Percentiles rank a stretch among this genome's conserved stretches.
phyloP scores from a whole-genome alignment of 2,888 invertebrate species.

The Octonoba sinensis region DNA sequence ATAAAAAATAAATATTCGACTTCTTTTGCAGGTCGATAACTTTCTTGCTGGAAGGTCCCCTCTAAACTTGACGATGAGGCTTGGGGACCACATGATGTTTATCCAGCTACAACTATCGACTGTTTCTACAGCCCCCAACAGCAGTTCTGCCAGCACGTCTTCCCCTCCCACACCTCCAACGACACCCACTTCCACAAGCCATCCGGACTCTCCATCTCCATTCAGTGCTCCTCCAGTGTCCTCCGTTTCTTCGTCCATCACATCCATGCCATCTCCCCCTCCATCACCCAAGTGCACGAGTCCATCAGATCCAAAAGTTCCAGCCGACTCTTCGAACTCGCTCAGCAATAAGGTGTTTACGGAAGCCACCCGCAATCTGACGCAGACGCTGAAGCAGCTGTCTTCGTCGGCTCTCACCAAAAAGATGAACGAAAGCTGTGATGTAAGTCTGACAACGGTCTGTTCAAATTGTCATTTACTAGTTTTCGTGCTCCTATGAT shows the following conservation, averaged over 20 bases:
- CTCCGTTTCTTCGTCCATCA: conserved; percentile 2
- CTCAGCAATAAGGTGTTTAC: conserved; percentile 83
- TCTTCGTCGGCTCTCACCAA: conserved; percentile 87
- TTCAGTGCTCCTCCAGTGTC: conserved; percentile 47
- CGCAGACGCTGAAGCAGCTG: conserved; percentile 89
- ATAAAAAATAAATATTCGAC: no score
- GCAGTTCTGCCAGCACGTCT: neutral
- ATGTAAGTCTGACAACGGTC: conserved; percentile 17
- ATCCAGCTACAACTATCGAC: conserved; percentile 94
- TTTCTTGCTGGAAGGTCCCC: conserved; percentile 95
- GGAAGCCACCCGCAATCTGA: conserved; percentile 91
- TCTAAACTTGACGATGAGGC: conserved; percentile 91
- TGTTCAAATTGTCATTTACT: neutral
- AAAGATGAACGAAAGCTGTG: conserved; percentile 55
- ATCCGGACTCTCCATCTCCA: neutral
- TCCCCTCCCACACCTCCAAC: conserved; percentile 7
- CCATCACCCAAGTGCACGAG: conserved; percentile 59
- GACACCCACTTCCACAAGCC: conserved; percentile 6
- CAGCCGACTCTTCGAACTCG: conserved; percentile 27
- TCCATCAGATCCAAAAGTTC: conserved; percentile 40
- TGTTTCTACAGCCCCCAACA: conserved; percentile 75
- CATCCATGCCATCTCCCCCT: conserved; percentile 61
- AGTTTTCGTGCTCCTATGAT: neutral
- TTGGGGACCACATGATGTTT: conserved; percentile 98
- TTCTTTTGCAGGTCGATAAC: conserved; percentile 82